Evolutionary conservation across 2,888 invertebrate genomes (phyloP).

Genomic region (Agrilus mali): DNA sequence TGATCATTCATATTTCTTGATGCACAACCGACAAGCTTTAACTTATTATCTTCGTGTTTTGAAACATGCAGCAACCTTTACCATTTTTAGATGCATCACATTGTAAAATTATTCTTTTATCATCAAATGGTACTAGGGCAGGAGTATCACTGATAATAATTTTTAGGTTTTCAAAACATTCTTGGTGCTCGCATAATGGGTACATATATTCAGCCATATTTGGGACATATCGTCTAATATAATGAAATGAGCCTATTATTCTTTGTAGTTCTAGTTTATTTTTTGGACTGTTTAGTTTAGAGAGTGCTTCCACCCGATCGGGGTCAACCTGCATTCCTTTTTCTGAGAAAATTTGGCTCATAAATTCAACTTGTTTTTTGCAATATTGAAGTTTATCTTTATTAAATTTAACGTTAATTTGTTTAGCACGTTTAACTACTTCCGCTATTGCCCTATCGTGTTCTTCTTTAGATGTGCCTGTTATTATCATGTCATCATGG

Average conservation of each 20-base stretch:
- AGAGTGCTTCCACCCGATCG: not conserved
- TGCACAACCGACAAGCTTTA: conserved; percentile 8
- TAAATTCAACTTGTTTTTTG: conserved; percentile 10
- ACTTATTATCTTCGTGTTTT: conserved; percentile 9
- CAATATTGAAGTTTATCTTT: conserved; percentile 13
- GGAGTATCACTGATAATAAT: too few species aligned
- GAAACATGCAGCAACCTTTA: conserved; percentile 9
- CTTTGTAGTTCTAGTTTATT: not conserved
- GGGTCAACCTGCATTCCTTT: conserved; percentile 5
- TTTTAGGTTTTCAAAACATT: too few species aligned
- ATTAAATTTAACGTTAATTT: conserved; percentile 11
- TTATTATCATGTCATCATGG: conserved; percentile 12
- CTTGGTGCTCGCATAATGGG: too few species aligned
- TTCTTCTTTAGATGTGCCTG: conserved; percentile 6
- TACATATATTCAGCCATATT: too few species aligned
- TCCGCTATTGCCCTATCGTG: conserved; percentile 11
- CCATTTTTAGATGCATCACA: conserved; percentile 11
- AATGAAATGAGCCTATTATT: conserved; percentile 3
- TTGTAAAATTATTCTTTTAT: conserved; percentile 7
- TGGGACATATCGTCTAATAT: not conserved
- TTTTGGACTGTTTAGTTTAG: not conserved
- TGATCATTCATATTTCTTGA: conserved; percentile 9
- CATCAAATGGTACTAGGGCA: too few species aligned
- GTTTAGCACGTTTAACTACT: conserved; percentile 8
- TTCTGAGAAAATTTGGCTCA: conserved; percentile 2